Conservation (phyloP, 1,140 invertebrate genomes). For the Campodea augens region DNA sequence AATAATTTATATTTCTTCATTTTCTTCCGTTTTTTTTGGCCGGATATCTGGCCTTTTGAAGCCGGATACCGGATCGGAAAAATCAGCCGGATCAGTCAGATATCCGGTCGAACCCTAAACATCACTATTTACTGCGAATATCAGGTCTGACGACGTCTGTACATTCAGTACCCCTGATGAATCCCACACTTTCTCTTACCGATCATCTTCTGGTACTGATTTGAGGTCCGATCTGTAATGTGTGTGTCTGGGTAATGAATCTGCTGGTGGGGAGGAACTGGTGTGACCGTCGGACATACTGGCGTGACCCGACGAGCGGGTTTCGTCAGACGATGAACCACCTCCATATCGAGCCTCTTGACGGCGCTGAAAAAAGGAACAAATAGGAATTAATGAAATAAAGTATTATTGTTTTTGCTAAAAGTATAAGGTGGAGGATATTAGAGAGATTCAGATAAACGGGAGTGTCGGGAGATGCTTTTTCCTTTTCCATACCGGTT, state of each 20-base stretch:
- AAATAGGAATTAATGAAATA: constrained; percentile 9
- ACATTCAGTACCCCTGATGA: background rate
- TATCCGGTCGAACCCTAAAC: too few species aligned
- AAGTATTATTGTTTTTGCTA: background rate
- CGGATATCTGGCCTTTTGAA: too few species aligned
- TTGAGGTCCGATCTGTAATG: constrained; percentile 36
- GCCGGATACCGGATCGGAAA: too few species aligned
- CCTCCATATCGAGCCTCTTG: constrained; percentile 38
- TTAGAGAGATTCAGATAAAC: too few species aligned
- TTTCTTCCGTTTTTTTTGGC: too few species aligned
- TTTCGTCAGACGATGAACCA: constrained; percentile 72
- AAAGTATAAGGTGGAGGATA: constrained; percentile 4
- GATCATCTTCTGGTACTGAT: constrained; percentile 46
- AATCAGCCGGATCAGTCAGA: too few species aligned
- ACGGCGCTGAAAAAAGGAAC: constrained; percentile 32
- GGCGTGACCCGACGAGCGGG: constrained; percentile 71
- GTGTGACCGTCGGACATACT: constrained; percentile 64
- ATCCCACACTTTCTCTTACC: constrained; percentile 17
- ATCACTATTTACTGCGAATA: too few species aligned
- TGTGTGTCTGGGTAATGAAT: constrained; percentile 26
- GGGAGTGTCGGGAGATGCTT: too few species aligned
- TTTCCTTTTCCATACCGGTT: too few species aligned
- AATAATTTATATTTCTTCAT: too few species aligned
- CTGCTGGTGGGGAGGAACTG: constrained; percentile 36
- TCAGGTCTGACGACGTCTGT: too few species aligned